A percentile compares a stretch with the other conserved stretches of the same genome.
Conservation (phyloP, 2,113 vertebrate species). For the Psettodes erumei region DNA sequence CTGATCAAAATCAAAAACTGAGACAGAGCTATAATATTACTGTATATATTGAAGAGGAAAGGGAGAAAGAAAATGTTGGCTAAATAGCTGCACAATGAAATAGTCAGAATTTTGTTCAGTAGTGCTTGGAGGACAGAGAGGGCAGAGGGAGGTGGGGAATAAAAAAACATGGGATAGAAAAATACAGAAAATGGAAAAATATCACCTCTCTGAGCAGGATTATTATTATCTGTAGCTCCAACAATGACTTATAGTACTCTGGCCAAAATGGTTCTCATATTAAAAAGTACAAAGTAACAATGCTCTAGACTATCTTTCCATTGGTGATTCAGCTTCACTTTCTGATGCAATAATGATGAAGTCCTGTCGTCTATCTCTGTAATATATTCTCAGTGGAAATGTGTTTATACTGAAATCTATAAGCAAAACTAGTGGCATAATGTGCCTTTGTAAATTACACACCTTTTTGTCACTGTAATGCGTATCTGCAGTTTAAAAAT, state of each 20-base stretch:
- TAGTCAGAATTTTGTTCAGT: slow-evolving; percentile 56
- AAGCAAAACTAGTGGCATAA: background rate
- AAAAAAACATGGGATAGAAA: slow-evolving; percentile 20
- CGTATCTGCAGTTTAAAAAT: slow-evolving; percentile 8
- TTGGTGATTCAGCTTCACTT: slow-evolving; percentile 12
- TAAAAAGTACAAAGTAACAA: slow-evolving; percentile 52
- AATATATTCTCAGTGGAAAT: background rate
- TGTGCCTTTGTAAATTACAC: background rate
- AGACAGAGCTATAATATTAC: slow-evolving; percentile 13
- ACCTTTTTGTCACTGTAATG: background rate
- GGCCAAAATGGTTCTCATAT: slow-evolving; percentile 54
- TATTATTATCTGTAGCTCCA: slow-evolving; percentile 57
- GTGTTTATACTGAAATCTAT: background rate
- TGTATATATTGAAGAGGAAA: slow-evolving; percentile 32
- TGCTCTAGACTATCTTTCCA: slow-evolving; percentile 16
- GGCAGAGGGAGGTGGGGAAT: background rate
- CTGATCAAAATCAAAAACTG: slow-evolving; percentile 27
- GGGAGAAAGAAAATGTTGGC: slow-evolving; percentile 9
- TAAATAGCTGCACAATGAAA: slow-evolving; percentile 32
- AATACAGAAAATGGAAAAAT: slow-evolving; percentile 61
- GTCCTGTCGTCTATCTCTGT: background rate
- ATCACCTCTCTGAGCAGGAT: slow-evolving; percentile 56
- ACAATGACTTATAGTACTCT: slow-evolving; percentile 45
- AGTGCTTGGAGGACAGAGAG: slow-evolving; percentile 29
- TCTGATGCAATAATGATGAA: slow-evolving; percentile 11